Evolutionary conservation across 2,113 vertebrate species (phyloP).

Genomic region (Bufo bufo): DNA sequence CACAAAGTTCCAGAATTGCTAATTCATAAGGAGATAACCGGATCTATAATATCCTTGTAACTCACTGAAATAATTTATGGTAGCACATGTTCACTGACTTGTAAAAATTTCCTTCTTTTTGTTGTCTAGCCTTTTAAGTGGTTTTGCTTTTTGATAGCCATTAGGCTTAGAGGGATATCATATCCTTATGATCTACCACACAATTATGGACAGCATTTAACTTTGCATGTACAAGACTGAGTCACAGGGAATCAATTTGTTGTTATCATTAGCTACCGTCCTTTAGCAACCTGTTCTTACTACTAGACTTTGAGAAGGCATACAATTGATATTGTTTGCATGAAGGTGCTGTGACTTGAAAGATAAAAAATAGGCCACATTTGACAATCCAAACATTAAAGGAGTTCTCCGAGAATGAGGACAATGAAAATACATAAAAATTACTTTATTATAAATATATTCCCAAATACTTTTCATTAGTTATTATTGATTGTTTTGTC

Average conservation of each 20-base stretch:
- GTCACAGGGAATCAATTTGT: conserved; percentile 14
- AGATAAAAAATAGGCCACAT: conserved; percentile 68
- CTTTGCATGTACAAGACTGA: conserved; percentile 27
- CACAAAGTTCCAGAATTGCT: neutral
- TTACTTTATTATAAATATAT: no score
- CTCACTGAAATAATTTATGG: neutral
- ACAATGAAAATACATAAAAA: no score
- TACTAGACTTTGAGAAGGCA: conserved; percentile 23
- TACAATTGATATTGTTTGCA: conserved; percentile 44
- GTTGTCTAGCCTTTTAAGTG: conserved; percentile 19
- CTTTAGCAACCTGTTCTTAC: neutral
- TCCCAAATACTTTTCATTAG: no score
- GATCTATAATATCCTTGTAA: neutral
- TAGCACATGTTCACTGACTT: neutral
- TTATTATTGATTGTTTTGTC: no score
- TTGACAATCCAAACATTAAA: conserved; percentile 72
- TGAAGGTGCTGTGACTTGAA: conserved; percentile 43
- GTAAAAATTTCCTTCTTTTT: neutral
- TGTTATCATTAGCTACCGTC: conserved; percentile 2
- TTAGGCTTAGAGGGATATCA: conserved; percentile 6
- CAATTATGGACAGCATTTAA: conserved; percentile 25
- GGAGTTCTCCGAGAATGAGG: no score
- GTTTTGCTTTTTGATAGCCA: neutral
- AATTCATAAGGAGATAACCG: neutral
- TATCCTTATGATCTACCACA: conserved; percentile 17